phyloP scores from a whole-genome alignment of 2,888 invertebrate species.

The Synergus gifuensis region DNA sequence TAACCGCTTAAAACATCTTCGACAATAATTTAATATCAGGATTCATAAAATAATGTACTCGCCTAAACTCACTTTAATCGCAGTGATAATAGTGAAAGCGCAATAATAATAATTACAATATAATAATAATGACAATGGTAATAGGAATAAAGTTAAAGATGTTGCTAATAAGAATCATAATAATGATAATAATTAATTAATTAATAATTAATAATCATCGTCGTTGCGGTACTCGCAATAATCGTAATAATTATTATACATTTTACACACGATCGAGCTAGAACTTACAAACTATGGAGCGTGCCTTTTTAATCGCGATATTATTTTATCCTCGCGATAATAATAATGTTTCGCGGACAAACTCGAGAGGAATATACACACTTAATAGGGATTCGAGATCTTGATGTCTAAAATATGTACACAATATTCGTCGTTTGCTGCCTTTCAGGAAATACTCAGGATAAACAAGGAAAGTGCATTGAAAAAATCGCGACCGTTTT shows the following conservation, averaged over 20 bases:
- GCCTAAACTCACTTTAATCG: conserved; percentile 60
- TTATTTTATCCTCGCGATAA: conserved; percentile 3
- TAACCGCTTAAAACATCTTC: conserved; percentile 69
- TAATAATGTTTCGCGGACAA: conserved; percentile 1
- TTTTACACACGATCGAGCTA: conserved; percentile 72
- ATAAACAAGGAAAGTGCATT: conserved; percentile 42
- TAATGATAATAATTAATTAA: conserved; percentile 61
- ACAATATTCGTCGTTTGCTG: conserved; percentile 51
- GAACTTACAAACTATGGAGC: conserved; percentile 63
- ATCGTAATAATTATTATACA: conserved; percentile 73
- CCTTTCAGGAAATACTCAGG: conserved; percentile 41
- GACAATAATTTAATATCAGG: conserved; percentile 67
- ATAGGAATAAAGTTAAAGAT: conserved; percentile 54
- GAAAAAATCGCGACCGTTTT: conserved; percentile 45
- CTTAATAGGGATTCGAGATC: conserved; percentile 52
- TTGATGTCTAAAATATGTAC: conserved; percentile 60
- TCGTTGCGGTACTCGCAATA: conserved; percentile 60
- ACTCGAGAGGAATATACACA: conserved; percentile 32
- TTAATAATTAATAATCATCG: conserved; percentile 45
- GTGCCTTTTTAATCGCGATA: conserved; percentile 25
- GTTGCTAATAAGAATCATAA: conserved; percentile 62
- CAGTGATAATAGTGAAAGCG: conserved; percentile 51
- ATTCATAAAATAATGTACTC: conserved; percentile 66
- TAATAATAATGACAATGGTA: conserved; percentile 56
- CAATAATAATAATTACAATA: conserved; percentile 58